Base-by-base conservation (phyloP, 2,888 invertebrate genomes). In the Alcis repandata region DNA sequence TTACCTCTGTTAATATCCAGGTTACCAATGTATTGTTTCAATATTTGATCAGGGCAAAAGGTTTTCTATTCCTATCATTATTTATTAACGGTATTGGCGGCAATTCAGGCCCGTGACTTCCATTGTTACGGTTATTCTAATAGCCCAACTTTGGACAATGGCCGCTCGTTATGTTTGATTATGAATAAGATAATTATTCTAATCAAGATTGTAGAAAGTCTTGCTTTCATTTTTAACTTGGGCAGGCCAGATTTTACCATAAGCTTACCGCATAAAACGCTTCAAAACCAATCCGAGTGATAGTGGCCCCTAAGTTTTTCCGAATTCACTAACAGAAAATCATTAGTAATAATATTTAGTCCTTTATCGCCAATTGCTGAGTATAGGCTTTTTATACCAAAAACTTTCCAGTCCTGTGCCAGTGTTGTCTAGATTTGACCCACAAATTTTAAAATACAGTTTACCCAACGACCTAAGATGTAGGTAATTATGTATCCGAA, bases 81-180 rank as follows among this genome's bases (percentile, higher is more conserved):
- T 76, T 79, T 82, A 81, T 78, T 75, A 76, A 77, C 41, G 41
- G 33, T 59, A 46, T 57, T 77, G 79, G 72, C 75, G 76, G 74
- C 76, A 73, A 73, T 78, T 79, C 74, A 66, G 68, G 73, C 71
- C 62, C 65, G 73, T 70, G 73, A 73, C 75, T 65, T 74, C 76
- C 71, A 75, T 82, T 82, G 75, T 78, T 77, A 77, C 76, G 53
- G 74, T 75, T 75, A 78, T 75, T 72, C 70, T 79, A 80, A 79
- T 78, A 69, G 73, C 59, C 57, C 58, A 75, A 80, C 76, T 80
- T 80, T 60, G 67, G 72, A 75, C 73, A 71, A 70, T 68, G 68
- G 69, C 60, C 69, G 32, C 68, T 70, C 71, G 68, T 66, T 36
- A 20, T 70, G 71, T 74, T 79, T 73, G 72, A 70, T 70, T 72